phyloP scores from a whole-genome alignment of 1,140 invertebrate species.

The Dinoponera quadriceps region DNA sequence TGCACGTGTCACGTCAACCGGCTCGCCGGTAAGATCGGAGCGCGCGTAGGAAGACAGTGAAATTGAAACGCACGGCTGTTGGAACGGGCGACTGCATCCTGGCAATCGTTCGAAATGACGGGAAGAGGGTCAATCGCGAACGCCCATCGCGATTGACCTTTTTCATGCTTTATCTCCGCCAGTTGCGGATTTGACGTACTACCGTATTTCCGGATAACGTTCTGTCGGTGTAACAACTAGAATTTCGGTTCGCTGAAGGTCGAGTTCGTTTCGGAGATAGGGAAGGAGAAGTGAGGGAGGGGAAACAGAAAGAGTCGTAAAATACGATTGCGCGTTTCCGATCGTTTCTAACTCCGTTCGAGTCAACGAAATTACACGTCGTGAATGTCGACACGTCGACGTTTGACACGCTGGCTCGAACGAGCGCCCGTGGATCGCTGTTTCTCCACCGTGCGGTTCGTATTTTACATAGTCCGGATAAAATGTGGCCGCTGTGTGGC shows the following conservation, averaged over 20 bases:
- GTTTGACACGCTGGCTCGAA: slow-evolving; percentile 17
- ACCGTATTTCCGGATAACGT: neutral
- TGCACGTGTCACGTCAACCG: neutral
- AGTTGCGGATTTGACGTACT: slow-evolving; percentile 23
- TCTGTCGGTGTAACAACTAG: neutral
- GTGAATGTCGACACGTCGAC: neutral
- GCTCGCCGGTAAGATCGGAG: neutral
- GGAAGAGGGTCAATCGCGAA: neutral
- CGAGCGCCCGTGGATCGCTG: neutral
- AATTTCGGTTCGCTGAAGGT: neutral
- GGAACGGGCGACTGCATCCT: neutral
- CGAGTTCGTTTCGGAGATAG: slow-evolving; percentile 5
- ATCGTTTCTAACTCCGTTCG: slow-evolving; percentile 1
- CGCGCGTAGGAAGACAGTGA: neutral
- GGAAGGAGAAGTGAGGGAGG: too few relatives aligned
- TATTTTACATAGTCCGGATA: neutral
- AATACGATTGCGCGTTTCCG: neutral
- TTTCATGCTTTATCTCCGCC: slow-evolving; percentile 18
- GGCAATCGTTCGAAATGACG: slow-evolving; percentile 34
- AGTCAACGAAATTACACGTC: neutral
- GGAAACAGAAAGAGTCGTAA: neutral
- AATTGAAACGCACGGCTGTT: slow-evolving; percentile 18
- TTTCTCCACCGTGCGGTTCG: neutral
- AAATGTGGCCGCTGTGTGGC: neutral
- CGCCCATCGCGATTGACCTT: slow-evolving; percentile 12